phyloP scores from a whole-genome alignment of 2,113 vertebrate genomes.

The Thinocorus orbignyianus region DNA sequence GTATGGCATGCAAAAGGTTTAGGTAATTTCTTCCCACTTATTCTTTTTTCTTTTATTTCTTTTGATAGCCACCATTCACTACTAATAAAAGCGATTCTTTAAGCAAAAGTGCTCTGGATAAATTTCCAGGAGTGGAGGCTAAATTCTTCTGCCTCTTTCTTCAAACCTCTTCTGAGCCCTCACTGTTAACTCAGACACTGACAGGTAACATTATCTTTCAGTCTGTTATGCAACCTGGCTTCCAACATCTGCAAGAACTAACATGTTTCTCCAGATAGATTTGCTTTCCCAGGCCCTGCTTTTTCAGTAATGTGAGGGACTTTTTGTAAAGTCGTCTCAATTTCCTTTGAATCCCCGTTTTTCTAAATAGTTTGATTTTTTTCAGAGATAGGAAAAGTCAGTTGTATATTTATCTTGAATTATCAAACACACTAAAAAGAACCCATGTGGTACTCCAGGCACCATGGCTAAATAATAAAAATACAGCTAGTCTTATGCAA shows the following conservation, averaged over 20 bases:
- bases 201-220: neutral
- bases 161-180: neutral
- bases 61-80: neutral
- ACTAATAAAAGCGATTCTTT: neutral
- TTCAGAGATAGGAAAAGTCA: slow-evolving; percentile 3
- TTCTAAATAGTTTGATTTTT: slow-evolving; percentile 15
- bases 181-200: slow-evolving; percentile 2
- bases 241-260: slow-evolving; percentile 12
- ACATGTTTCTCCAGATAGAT: neutral
- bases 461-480: slow-evolving; percentile 29
- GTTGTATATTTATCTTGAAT: slow-evolving; percentile 41
- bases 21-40: neutral
- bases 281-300: slow-evolving; percentile 31
- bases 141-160: neutral
- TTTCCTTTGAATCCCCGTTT: neutral
- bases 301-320: neutral
- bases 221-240: slow-evolving; percentile 24
- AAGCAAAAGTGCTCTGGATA: neutral
- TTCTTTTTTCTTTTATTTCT: neutral
- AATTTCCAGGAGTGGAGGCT: neutral
- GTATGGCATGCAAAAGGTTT: neutral
- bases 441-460: slow-evolving; percentile 5
- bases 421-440: slow-evolving; percentile 5
- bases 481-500: slow-evolving; percentile 23
- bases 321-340: neutral